Conservation (phyloP, 2,888 invertebrate genomes). For the Ectemnius cavifrons region DNA sequence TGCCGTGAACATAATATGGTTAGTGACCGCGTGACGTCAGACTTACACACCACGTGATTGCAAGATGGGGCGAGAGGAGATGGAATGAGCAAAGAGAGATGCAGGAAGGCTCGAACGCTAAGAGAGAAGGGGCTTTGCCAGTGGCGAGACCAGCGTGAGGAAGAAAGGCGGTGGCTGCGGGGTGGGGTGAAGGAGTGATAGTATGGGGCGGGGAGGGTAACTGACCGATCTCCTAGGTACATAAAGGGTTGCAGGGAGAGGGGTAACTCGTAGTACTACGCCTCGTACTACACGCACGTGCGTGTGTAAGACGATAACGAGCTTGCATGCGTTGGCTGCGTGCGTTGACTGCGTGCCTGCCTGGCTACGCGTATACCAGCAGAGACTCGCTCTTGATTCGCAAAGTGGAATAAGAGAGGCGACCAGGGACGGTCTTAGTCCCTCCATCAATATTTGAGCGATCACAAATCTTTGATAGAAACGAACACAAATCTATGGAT, state of each 20-base stretch:
- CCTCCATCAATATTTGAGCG: neutral
- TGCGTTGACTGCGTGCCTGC: constrained; percentile 37
- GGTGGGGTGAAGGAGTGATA: constrained; percentile 14
- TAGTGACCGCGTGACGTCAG: constrained; percentile 75
- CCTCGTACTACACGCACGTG: constrained; percentile 75
- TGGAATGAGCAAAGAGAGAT: too few relatives aligned
- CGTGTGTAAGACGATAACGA: constrained; percentile 71
- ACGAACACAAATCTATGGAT: too few relatives aligned
- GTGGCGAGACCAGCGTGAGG: too few relatives aligned
- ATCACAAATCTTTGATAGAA: too few relatives aligned
- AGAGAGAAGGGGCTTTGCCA: too few relatives aligned
- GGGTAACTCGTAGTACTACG: constrained; percentile 73
- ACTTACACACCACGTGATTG: constrained; percentile 64
- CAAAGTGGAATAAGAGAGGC: constrained; percentile 49
- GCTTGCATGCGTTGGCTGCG: constrained; percentile 50
- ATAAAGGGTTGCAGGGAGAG: constrained; percentile 44
- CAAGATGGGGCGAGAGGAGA: too few relatives aligned
- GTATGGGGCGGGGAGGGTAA: constrained; percentile 26
- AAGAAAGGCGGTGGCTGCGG: too few relatives aligned
- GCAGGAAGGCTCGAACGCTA: too few relatives aligned
- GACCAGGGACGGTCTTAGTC: constrained; percentile 45
- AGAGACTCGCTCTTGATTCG: constrained; percentile 21
- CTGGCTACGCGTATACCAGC: constrained; percentile 10
- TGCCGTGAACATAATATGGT: constrained; percentile 75
- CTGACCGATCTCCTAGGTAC: constrained; percentile 40